These are phyloP conservation scores for Vanessa atalanta DNA, from an alignment of 1,140 invertebrate species.

Conservation along the genomic window DNA sequence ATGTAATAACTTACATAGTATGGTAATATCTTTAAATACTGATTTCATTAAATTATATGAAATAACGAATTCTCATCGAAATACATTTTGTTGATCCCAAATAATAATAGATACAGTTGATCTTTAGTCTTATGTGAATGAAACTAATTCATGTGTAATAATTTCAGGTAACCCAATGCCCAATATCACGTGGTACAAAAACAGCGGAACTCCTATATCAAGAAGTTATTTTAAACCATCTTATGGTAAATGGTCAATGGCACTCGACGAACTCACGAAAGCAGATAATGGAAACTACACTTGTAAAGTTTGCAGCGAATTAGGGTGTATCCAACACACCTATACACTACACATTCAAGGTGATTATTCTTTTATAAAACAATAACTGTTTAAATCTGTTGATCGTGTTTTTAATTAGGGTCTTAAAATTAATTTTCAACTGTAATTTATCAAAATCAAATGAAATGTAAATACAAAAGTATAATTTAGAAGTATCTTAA, in stretches of 20 bases:
- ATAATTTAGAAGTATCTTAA: neutral
- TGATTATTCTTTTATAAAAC: slow-evolving; percentile 64
- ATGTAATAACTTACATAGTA: neutral
- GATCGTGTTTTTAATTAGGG: too few species aligned
- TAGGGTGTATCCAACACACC: slow-evolving; percentile 88
- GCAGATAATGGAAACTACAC: slow-evolving; percentile 92
- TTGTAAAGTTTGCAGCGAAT: slow-evolving; percentile 89
- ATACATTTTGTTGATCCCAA: too few species aligned
- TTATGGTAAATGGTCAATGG: slow-evolving; percentile 84
- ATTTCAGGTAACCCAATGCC: slow-evolving; percentile 86
- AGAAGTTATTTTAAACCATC: slow-evolving; percentile 83
- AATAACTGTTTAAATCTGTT: too few species aligned
- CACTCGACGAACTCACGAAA: slow-evolving; percentile 87
- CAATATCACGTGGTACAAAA: slow-evolving; percentile 90
- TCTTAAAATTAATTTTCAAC: too few species aligned
- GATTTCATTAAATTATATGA: too few species aligned
- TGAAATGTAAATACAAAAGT: too few species aligned
- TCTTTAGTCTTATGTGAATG: too few species aligned
- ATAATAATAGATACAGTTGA: too few species aligned
- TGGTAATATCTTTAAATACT: too few species aligned
- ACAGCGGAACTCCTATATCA: slow-evolving; percentile 82
- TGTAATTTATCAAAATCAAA: too few species aligned
- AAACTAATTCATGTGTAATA: slow-evolving; percentile 6
- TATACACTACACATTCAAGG: slow-evolving; percentile 88
- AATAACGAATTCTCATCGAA: too few species aligned